These are phyloP conservation scores for Acrocyrtus sp. DNA, from an alignment of 2,888 invertebrate genomes.

Conservation along the genomic window DNA sequence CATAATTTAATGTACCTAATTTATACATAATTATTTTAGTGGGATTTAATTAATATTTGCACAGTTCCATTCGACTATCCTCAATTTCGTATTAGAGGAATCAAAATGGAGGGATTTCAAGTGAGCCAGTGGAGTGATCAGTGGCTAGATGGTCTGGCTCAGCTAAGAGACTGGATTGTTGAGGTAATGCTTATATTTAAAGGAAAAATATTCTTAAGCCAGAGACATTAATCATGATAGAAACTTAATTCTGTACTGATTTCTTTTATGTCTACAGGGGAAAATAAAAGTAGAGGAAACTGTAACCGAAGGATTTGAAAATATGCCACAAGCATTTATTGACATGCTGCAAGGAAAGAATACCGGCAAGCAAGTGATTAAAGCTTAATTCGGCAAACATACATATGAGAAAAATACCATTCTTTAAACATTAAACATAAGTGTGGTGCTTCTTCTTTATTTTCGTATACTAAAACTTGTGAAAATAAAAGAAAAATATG, in stretches of 20 bases:
- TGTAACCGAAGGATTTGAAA: slow-evolving; percentile 77
- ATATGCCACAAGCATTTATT: slow-evolving; percentile 77
- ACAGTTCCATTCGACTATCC: slow-evolving; percentile 47
- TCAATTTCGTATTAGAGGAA: slow-evolving; percentile 65
- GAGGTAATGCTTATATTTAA: too few species aligned
- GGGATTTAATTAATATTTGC: too few species aligned
- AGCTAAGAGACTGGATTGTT: slow-evolving; percentile 73
- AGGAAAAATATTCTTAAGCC: too few species aligned
- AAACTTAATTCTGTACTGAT: too few species aligned
- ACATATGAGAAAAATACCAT: too few species aligned
- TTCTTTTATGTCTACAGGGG: slow-evolving; percentile 69
- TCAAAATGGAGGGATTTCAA: slow-evolving; percentile 74
- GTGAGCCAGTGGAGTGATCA: slow-evolving; percentile 70
- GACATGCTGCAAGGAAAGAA: slow-evolving; percentile 75
- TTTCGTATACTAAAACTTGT: too few species aligned
- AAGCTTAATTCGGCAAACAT: slow-evolving; percentile 70
- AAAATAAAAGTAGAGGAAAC: slow-evolving; percentile 78
- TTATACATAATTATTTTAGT: too few species aligned
- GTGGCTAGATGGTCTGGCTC: slow-evolving; percentile 73
- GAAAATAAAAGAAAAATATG: too few species aligned
- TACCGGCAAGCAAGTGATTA: slow-evolving; percentile 78
- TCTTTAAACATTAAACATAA: too few species aligned
- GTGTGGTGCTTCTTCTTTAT: too few species aligned
- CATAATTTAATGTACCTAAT: background rate
- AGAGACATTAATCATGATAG: too few species aligned